Percentiles rank a stretch among this genome's conserved stretches.
Conservation (phyloP, 1,140 invertebrate species). For the Babylonia areolata region DNA sequence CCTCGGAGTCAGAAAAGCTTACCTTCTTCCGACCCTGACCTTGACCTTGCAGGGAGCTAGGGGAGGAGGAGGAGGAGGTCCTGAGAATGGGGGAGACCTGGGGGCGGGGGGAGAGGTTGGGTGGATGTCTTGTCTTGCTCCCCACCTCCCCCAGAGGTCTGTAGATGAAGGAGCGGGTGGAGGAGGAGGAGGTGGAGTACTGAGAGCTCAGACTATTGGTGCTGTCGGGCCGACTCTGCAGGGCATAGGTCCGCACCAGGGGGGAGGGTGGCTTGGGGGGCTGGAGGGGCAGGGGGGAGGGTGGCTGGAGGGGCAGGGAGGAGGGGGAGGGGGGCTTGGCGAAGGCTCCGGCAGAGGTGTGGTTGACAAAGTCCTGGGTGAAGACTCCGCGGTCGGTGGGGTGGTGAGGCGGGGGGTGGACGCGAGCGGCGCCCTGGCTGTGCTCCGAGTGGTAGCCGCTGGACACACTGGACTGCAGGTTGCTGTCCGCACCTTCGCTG, state of each 20-base stretch:
- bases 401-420: background rate
- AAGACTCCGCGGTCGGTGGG: constrained; percentile 39
- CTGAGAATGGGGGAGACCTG: constrained; percentile 21
- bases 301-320: constrained; percentile 36
- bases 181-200: constrained; percentile 69
- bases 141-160: constrained; percentile 45
- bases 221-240: constrained; percentile 65
- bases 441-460: constrained; percentile 57
- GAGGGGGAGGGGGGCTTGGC: constrained; percentile 30
- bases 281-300: background rate
- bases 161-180: constrained; percentile 65
- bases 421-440: background rate
- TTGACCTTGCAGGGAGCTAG: background rate
- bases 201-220: constrained; percentile 66
- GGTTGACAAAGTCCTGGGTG: constrained; percentile 56
- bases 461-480: constrained; percentile 51
- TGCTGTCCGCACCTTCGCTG: constrained; percentile 55
- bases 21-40: constrained; percentile 67
- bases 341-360: constrained; percentile 33
- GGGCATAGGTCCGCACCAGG: constrained; percentile 50
- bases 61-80: constrained; percentile 39
- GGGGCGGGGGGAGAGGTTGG: constrained; percentile 43
- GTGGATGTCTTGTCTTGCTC: constrained; percentile 41
- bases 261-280: constrained; percentile 37
- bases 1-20: constrained; percentile 85